A percentile compares a stretch with the other conserved stretches of the same genome.
Conservation (phyloP, 2,113 vertebrate genomes). For the Brachyhypopomus occidentalis region DNA sequence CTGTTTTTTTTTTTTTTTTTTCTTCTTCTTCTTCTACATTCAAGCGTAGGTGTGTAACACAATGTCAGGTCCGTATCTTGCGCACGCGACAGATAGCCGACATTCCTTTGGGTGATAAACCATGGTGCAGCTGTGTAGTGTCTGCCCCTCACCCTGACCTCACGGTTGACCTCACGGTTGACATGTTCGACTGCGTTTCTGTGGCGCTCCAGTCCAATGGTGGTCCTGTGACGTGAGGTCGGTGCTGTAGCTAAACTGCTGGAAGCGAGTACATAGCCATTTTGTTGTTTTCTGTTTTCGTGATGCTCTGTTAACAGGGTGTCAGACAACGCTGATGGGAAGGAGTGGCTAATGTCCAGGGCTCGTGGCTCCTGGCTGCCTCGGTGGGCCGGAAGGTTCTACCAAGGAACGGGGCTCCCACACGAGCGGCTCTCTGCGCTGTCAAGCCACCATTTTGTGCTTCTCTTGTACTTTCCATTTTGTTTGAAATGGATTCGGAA, state of each 20-base stretch:
- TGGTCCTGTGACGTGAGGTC: not conserved
- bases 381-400: too few species aligned
- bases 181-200: not conserved
- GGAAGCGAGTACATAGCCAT: not conserved
- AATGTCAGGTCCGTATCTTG: not conserved
- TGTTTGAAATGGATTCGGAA: slow-evolving; percentile 7
- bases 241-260: not conserved
- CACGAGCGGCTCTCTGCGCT: too few species aligned
- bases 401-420: too few species aligned
- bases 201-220: not conserved
- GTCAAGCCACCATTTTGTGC: too few species aligned
- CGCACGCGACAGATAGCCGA: not conserved
- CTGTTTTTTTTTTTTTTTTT: too few species aligned
- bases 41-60: not conserved
- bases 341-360: too few species aligned
- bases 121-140: not conserved
- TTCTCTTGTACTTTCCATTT: not conserved
- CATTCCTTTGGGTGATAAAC: slow-evolving; percentile 20
- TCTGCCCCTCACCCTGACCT: slow-evolving; percentile 5
- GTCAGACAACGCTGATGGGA: not conserved
- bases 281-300: not conserved
- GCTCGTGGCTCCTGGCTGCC: too few species aligned
- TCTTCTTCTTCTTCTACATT: too few species aligned
- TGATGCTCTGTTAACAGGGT: too few species aligned
- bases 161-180: slow-evolving; percentile 4